These are phyloP conservation scores for Caerostris extrusa DNA, from an alignment of 1,140 invertebrate species.

Conservation along the genomic window DNA sequence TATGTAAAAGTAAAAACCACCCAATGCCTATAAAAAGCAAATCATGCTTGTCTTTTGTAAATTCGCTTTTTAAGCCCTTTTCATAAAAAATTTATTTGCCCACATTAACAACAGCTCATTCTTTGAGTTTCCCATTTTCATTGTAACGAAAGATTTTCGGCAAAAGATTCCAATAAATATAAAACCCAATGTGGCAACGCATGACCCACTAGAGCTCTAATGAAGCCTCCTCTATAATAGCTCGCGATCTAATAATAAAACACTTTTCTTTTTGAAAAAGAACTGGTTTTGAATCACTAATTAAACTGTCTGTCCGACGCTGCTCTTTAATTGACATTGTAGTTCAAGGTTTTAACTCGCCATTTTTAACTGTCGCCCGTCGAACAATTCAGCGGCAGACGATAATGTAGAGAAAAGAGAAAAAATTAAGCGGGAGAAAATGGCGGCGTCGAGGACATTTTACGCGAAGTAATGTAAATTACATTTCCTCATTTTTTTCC, in stretches of 20 bases:
- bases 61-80: slow-evolving; percentile 57
- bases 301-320: slow-evolving; percentile 72
- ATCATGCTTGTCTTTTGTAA: slow-evolving; percentile 31
- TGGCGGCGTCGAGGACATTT: slow-evolving; percentile 65
- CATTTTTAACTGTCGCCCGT: slow-evolving; percentile 75
- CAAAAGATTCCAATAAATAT: slow-evolving; percentile 64
- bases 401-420: background rate
- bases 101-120: slow-evolving; percentile 58
- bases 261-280: slow-evolving; percentile 63
- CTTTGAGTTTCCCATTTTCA: slow-evolving; percentile 9
- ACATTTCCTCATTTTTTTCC: slow-evolving; percentile 65
- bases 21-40: slow-evolving; percentile 22
- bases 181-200: slow-evolving; percentile 60
- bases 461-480: slow-evolving; percentile 71
- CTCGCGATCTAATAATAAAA: slow-evolving; percentile 74
- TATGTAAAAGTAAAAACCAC: background rate
- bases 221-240: slow-evolving; percentile 67
- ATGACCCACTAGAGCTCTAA: slow-evolving; percentile 66
- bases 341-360: slow-evolving; percentile 76
- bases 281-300: slow-evolving; percentile 52
- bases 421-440: slow-evolving; percentile 37
- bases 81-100: slow-evolving; percentile 68
- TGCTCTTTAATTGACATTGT: slow-evolving; percentile 76
- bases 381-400: slow-evolving; percentile 66
- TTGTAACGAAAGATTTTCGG: background rate